phyloP scores from a whole-genome alignment of 1,140 invertebrate species.

The Heliothis subflexa region DNA sequence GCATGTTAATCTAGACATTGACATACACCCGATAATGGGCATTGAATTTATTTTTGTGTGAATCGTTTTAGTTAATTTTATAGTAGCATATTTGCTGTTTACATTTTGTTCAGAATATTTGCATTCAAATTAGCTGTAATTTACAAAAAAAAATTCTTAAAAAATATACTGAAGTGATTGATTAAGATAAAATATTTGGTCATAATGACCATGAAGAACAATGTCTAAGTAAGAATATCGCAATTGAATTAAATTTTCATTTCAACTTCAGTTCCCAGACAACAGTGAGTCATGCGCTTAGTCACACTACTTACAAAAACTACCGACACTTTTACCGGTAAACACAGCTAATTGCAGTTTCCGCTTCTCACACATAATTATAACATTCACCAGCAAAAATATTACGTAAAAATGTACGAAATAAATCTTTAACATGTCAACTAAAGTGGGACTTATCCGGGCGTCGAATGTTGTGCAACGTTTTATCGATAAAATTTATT shows the following conservation, averaged over 20 bases:
- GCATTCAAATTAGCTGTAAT: too few relatives aligned
- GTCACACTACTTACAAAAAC: slow-evolving; percentile 23
- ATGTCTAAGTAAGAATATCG: background rate
- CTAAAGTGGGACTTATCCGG: slow-evolving; percentile 25
- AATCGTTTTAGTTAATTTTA: background rate
- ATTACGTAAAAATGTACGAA: slow-evolving; percentile 32
- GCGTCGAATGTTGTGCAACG: slow-evolving; percentile 8
- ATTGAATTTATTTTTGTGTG: slow-evolving; percentile 2
- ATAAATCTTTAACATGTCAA: slow-evolving; percentile 21
- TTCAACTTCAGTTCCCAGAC: too few relatives aligned
- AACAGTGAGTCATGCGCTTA: slow-evolving; percentile 5
- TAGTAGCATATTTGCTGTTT: too few relatives aligned
- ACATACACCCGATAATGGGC: slow-evolving; percentile 4
- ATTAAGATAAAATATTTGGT: background rate
- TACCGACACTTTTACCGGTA: slow-evolving; percentile 32
- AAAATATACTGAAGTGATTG: background rate
- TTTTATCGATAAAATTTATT: slow-evolving; percentile 27
- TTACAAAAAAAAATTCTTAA: too few relatives aligned
- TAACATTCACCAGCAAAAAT: slow-evolving; percentile 19
- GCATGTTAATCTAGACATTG: slow-evolving; percentile 1
- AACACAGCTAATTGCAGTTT: slow-evolving; percentile 25
- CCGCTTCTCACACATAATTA: slow-evolving; percentile 25
- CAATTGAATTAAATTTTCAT: background rate
- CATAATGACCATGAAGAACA: too few relatives aligned
- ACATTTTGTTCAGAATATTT: too few relatives aligned